Conservation (phyloP, 2,113 vertebrate genomes). For the Chloroceryle aenea region DNA sequence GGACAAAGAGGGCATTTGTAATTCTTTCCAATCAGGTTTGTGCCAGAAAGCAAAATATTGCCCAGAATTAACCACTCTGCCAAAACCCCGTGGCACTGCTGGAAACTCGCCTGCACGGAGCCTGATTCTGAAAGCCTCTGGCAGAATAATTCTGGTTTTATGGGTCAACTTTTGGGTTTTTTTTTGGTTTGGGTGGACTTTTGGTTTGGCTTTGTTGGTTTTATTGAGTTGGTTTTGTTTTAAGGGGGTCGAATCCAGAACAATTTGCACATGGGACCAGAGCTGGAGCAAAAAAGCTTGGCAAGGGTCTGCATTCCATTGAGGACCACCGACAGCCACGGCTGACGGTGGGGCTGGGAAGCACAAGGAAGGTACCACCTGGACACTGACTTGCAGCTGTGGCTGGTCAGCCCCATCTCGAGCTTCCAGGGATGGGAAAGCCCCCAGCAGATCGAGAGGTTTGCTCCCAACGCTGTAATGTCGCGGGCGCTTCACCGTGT, state of each 20-base stretch:
- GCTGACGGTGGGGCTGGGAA: not conserved
- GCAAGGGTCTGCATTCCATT: not conserved
- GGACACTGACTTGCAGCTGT: constrained; percentile 86
- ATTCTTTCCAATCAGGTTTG: not conserved
- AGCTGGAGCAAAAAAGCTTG: accelerated
- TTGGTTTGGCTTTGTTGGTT: not conserved
- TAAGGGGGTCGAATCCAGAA: not conserved
- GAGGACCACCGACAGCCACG: accelerated
- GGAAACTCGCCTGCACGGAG: not conserved
- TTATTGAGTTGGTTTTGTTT: not conserved
- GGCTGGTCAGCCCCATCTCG: constrained; percentile 82
- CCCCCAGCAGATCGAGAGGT: constrained; percentile 83
- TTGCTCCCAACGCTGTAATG: constrained; percentile 94
- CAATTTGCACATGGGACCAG: accelerated
- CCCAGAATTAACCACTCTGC: not conserved
- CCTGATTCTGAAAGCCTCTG: not conserved
- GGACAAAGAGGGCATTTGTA: not conserved
- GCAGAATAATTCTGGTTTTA: not conserved
- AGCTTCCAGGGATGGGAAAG: constrained; percentile 79
- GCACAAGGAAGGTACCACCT: constrained; percentile 69
- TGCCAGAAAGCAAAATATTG: not conserved
- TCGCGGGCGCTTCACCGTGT: constrained; percentile 87
- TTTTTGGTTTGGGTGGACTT: not conserved
- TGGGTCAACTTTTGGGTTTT: accelerated
- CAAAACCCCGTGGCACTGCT: not conserved